Percentiles rank a stretch among this genome's conserved stretches.
phyloP scores from a whole-genome alignment of 2,888 invertebrate genomes.

The Tuta absoluta region DNA sequence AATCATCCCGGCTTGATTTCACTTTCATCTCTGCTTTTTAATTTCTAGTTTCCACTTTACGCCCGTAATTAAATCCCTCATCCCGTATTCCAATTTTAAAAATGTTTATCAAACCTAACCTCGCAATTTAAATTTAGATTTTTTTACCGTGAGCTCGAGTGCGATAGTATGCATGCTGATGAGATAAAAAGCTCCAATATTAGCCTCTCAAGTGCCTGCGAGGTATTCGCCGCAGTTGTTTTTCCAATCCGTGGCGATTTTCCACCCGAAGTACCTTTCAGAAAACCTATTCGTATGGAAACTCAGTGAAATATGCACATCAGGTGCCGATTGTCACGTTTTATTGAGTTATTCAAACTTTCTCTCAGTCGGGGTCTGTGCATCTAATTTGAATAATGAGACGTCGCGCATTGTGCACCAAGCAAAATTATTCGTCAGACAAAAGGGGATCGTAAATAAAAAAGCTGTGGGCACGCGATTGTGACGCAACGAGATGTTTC shows the following conservation, averaged over 20 bases:
- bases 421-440: constrained; percentile 43
- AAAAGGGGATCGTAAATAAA: constrained; percentile 27
- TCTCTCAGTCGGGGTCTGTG: constrained; percentile 62
- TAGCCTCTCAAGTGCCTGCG: constrained; percentile 61
- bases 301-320: constrained; percentile 76
- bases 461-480: constrained; percentile 39
- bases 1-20: constrained; percentile 66
- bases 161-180: constrained; percentile 65
- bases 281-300: constrained; percentile 71
- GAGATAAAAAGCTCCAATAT: constrained; percentile 61
- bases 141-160: constrained; percentile 59
- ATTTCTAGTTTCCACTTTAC: constrained; percentile 40
- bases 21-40: constrained; percentile 59
- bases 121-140: constrained; percentile 56
- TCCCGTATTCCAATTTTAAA: constrained; percentile 47
- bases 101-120: constrained; percentile 33
- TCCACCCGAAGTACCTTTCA: constrained; percentile 52
- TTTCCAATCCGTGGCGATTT: constrained; percentile 61
- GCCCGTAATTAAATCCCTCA: constrained; percentile 66
- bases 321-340: constrained; percentile 73
- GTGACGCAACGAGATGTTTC: constrained; percentile 58
- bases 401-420: constrained; percentile 58
- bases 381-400: constrained; percentile 73
- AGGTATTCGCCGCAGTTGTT: constrained; percentile 60
- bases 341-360: constrained; percentile 76